Percentiles rank a stretch among this genome's conserved stretches.
Conservation (phyloP, 2,888 invertebrate genomes). For the Allacma fusca region DNA sequence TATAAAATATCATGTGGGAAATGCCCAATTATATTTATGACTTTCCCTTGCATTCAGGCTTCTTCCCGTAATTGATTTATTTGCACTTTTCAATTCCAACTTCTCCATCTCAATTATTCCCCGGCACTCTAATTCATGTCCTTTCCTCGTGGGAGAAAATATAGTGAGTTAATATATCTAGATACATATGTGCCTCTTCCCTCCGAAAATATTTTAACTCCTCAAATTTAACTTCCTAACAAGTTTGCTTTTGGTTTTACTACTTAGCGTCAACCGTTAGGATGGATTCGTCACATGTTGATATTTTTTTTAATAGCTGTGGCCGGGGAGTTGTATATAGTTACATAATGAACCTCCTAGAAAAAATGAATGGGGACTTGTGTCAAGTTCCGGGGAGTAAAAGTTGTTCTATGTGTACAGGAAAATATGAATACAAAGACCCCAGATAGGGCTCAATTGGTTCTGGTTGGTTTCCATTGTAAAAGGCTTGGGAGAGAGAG, state of each 20-base stretch:
- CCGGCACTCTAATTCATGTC: neutral
- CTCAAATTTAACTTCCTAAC: too few relatives aligned
- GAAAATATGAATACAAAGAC: neutral
- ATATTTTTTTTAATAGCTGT: too few relatives aligned
- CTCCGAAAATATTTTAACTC: too few relatives aligned
- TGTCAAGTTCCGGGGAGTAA: conserved; percentile 8
- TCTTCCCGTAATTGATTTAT: conserved; percentile 35
- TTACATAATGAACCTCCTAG: too few relatives aligned
- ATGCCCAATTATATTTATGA: conserved; percentile 21
- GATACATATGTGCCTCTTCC: too few relatives aligned
- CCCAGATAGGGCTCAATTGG: neutral
- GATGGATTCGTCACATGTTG: too few relatives aligned
- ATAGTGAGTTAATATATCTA: too few relatives aligned
- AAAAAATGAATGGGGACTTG: neutral
- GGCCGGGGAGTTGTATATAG: too few relatives aligned
- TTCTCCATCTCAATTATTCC: neutral
- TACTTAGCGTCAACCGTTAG: too few relatives aligned
- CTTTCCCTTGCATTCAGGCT: conserved; percentile 10
- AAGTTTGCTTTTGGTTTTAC: too few relatives aligned
- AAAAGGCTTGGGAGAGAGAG: neutral
- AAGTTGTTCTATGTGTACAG: neutral
- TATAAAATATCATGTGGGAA: conserved; percentile 33
- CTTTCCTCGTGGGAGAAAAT: neutral
- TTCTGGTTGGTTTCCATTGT: neutral
- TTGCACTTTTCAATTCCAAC: conserved; percentile 16